Base-by-base conservation (phyloP, 2,888 invertebrate species). In the Drosophila mulleri region DNA sequence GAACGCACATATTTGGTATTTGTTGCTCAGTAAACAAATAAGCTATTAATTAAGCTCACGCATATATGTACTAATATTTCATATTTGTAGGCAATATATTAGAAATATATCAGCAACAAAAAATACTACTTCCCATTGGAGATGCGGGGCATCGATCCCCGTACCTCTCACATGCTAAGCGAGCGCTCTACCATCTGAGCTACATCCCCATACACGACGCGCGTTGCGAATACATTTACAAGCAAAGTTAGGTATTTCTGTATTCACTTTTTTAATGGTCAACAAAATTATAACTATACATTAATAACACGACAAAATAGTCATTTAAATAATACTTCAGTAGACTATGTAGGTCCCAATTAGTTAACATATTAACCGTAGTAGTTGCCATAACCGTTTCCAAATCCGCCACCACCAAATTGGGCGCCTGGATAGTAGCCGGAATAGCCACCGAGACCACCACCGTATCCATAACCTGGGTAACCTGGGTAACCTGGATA, bases 131-230 rank as follows among this genome's bases (percentile, higher is more conserved):
- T 2, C 0, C 37, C 14, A 7, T 32, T 87, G 92, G 92, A 92
- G 92, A 92, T 92, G 92, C 92, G 89, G 92, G 92, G 92, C 89
- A 92, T 92, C 88, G 92, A 92, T 92, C 92, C 92, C 92, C 92
- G 92, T 92, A 92, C 92, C 92, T 92, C 92, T 92, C 92, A 92
- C 92, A 92, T 92, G 92, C 92, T 92, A 92, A 92, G 92, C 92
- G 92, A 92, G 92, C 92, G 92, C 92, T 92, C 92, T 92, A 92
- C 92, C 92, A 92, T 92, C 92, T 92, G 92, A 92, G 92, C 92
- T 92, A 92, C 92, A 92, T 92, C 92, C 92, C 92, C 92, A 29
- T 70, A 14, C 7, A 29, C 7, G 2, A 29, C 29, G 29, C 2
- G 1, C 0, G 0, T 1, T 9, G 37, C 39, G 26, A 47, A 74